Evolutionary conservation across 2,113 vertebrate species (phyloP), one percentile per base, ranked within the genome.

Genomic region (Gymnogyps californianus): DNA sequence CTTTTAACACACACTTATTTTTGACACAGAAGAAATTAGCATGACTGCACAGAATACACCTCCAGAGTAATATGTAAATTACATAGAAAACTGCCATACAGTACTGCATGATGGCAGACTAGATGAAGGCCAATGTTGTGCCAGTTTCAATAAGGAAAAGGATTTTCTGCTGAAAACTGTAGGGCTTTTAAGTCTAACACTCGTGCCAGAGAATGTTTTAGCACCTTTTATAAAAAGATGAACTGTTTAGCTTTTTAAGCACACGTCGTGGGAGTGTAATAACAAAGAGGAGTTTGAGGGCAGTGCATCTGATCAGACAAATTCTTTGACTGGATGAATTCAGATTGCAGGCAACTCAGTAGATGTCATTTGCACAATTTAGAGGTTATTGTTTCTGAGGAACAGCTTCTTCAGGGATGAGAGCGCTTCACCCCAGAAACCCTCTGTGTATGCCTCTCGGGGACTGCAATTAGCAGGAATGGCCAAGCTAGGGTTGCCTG

Each of bases 11-110:
- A 54, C 7, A 16, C 2, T 51, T 29, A 9, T 26, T 89, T 94
- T 79, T 78, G 38, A 71, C 29, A 51, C 3, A 51, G 57, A 52
- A 90, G 9, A 75, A 67, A 74, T 65, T 57, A 83, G 11, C 18
- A 40, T 52, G 29, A 74, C 49, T 76, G 17, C 15, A 58, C 12
- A 31, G 17, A 51, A 42, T 36, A 65, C 9, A 40, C 2, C 6
- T 34, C 47, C 55, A 62, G 40, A 92, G 44, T 38, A 38, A 31
- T 24, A 70, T 10, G 34, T 18, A 57, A 62, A 72, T 69, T 71
- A 15, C 26, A 36, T 21, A 44, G 32, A 31, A 64, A 71, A 34
- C 32, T 74, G 51, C 7, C 13, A 40, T 11, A 32, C 0, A 0
- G 9, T 57, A 40, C 11, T 52, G 3, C 15, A 47, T 22, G 21